phyloP scores from a whole-genome alignment of 2,113 vertebrate species.

The Bufo bufo region DNA sequence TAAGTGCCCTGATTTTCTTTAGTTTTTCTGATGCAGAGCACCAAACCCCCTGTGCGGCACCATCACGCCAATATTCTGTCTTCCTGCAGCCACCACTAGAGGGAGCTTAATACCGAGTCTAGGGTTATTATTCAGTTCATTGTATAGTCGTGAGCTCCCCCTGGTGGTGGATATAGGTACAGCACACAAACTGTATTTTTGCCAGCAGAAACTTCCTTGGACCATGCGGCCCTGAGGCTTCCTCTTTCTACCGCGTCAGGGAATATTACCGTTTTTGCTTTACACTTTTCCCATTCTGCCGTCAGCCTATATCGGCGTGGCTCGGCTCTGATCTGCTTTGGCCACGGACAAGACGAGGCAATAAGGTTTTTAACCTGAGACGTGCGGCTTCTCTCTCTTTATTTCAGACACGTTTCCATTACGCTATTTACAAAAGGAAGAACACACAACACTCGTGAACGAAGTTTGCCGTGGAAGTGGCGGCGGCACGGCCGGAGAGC shows the following conservation, averaged over 20 bases:
- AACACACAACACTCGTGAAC: neutral
- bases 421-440: neutral
- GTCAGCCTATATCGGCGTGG: too few relatives aligned
- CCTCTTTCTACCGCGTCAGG: too few relatives aligned
- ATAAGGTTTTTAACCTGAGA: neutral
- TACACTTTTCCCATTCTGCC: too few relatives aligned
- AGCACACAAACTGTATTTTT: neutral
- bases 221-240: too few relatives aligned
- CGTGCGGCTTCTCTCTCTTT: neutral
- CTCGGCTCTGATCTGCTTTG: too few relatives aligned
- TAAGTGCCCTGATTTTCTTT: too few relatives aligned
- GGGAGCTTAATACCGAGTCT: neutral
- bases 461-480: neutral
- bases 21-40: neutral
- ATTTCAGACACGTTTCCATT: neutral
- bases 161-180: neutral
- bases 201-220: too few relatives aligned
- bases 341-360: neutral
- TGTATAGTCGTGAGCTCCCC: neutral
- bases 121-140: neutral
- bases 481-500: neutral
- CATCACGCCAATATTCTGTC: neutral
- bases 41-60: neutral
- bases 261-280: too few relatives aligned
- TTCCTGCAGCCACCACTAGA: neutral